These are phyloP conservation scores for Argyresthia albistria DNA, from an alignment of 2,888 invertebrate genomes.

Conservation along the genomic window DNA sequence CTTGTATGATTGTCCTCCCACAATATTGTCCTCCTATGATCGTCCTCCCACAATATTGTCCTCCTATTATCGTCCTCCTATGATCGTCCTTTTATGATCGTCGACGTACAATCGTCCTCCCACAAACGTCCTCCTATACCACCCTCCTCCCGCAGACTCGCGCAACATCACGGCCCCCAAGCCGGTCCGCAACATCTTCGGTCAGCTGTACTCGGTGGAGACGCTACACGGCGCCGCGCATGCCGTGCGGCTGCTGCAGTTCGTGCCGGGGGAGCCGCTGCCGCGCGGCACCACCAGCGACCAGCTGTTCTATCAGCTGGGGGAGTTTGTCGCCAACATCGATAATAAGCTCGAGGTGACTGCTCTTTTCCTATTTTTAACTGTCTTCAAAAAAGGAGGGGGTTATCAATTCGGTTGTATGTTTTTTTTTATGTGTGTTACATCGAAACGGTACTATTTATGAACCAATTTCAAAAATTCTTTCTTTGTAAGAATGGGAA, in stretches of 20 bases:
- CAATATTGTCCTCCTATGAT: too few species aligned
- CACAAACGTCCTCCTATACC: too few species aligned
- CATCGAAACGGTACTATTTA: too few species aligned
- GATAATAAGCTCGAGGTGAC: constrained; percentile 78
- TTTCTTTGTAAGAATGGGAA: too few species aligned
- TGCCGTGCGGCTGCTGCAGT: constrained; percentile 83
- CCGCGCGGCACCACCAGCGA: constrained; percentile 72
- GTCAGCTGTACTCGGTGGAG: constrained; percentile 74
- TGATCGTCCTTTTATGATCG: too few species aligned
- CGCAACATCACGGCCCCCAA: constrained; percentile 77
- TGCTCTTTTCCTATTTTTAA: background rate
- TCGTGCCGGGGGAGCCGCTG: constrained; percentile 80
- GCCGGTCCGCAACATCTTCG: constrained; percentile 78
- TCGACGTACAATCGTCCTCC: too few species aligned
- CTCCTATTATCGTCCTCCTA: too few species aligned
- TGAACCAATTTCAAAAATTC: too few species aligned
- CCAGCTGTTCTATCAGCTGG: constrained; percentile 79
- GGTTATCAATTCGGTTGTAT: too few species aligned
- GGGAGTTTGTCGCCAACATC: constrained; percentile 79
- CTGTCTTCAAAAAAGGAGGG: background rate
- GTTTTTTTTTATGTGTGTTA: too few species aligned
- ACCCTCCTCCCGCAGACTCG: constrained; percentile 53
- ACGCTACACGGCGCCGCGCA: constrained; percentile 67
- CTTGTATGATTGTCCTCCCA: too few species aligned
- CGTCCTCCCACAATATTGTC: too few species aligned